Base-by-base conservation (phyloP, 1,140 invertebrate genomes). In the Muscidifurax raptorellus region DNA sequence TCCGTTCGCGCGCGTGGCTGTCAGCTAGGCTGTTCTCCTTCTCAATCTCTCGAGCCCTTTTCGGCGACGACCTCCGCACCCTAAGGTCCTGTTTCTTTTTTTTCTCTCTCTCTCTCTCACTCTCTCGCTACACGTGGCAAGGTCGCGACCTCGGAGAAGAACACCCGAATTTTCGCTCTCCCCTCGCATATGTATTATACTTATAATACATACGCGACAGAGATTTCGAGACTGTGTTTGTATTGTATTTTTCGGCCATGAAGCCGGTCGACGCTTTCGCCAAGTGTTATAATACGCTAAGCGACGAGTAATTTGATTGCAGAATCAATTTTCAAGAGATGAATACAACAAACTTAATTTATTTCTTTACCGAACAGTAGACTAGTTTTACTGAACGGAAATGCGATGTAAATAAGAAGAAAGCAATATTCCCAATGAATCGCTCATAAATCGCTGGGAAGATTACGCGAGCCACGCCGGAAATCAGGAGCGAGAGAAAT, bases 71-170 rank as follows among this genome's bases (percentile, higher is more conserved):
- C 86, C 84, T 84, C 82, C 77, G 82, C 52, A 74, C 84, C 74
- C 72, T 81, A 82, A 78, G 86, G 75, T 71, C 64, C 36, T 69
- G 15, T n/a, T 59, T 22, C n/a, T 59, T 59, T n/a, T 59, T 59
- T 59, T 6, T n/a, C 52, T 12, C 52, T 59, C 6, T n/a, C 52
- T 59, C 36, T n/a, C n/a, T n/a, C n/a, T n/a, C n/a, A n/a, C 52
- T 12, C 52, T 59, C 6, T n/a, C 52, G n/a, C 36, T 84, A 87
- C 89, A 90, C 88, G 89, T 90, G 88, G 89, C 90, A 91, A 91
- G 90, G 90, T 90, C 89, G 84, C 85, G 87, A 90, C 86, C 86
- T 86, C 71, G 77, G 72, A 69, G 81, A 83, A 86, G 74, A 72
- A 47, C 88, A 84, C 85, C 71, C 25, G 36, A 47, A 12, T 47